Conservation (phyloP, 2,797 vertebrate genomes). For the Microcaecilia unicolor region DNA sequence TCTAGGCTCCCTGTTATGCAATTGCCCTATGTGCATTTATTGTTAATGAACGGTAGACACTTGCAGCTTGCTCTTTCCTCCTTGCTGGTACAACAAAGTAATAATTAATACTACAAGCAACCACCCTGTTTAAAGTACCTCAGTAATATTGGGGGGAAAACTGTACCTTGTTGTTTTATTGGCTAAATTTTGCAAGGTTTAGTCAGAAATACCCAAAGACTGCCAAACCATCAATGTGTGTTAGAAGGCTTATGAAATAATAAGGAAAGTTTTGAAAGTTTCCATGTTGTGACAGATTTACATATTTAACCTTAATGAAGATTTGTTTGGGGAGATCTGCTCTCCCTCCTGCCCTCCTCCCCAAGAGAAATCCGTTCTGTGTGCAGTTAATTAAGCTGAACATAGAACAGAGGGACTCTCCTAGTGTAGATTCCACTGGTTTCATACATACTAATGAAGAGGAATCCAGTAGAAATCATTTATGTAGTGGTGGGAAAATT, state of each 20-base stretch:
- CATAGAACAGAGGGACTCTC: conserved; percentile 36
- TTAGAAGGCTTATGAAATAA: conserved; percentile 26
- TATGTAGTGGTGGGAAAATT: conserved; percentile 40
- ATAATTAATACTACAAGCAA: too few species aligned
- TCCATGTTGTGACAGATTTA: conserved; percentile 27
- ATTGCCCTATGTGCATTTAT: too few species aligned
- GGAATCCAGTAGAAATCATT: conserved; percentile 28
- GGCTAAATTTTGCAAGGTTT: too few species aligned
- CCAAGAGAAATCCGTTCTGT: conserved; percentile 16
- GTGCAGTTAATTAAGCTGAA: conserved; percentile 48
- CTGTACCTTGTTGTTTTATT: too few species aligned
- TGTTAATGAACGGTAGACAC: too few species aligned
- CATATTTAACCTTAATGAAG: conserved; percentile 29
- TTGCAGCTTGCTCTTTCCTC: too few species aligned
- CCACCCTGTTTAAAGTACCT: too few species aligned
- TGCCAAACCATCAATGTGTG: conserved; percentile 25
- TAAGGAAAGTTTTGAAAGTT: conserved; percentile 16
- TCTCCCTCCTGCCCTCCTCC: conserved; percentile 18
- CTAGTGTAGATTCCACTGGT: conserved; percentile 29
- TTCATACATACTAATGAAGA: conserved; percentile 51
- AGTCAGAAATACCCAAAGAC: too few species aligned
- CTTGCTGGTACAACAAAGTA: too few species aligned
- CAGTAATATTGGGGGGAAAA: too few species aligned
- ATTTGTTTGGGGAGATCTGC: too few species aligned
- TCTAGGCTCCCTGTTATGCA: too few species aligned